Evolutionary conservation across 2,797 vertebrate species (phyloP), one percentile per base, ranked within the genome.

Genomic region (Coranthus polyacanthus): DNA sequence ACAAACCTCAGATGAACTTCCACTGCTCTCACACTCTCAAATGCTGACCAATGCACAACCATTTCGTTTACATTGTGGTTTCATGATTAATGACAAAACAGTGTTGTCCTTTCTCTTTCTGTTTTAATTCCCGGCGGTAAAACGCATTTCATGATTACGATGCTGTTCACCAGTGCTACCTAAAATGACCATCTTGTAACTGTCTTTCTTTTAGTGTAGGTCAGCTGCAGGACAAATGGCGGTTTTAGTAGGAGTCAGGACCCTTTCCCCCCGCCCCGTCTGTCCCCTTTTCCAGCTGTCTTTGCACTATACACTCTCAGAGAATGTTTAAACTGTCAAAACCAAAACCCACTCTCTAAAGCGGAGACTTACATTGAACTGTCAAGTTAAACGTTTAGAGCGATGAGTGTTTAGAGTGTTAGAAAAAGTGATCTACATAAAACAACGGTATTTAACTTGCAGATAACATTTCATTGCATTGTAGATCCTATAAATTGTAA

Each of bases 201-300:
- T 3, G 45, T 70, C 63, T 74, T 81, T 83, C 52, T 57, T 55
- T 68, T 18, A 70, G 55, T 76, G 70, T 41, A 85, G 83, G 83
- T 88, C 84, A 86, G 56, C 46, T 59, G 66, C 81, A 69, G 79
- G 78, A 86, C 88, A 91, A 88, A 85, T 79, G 60, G 76, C 42
- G 43, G 68, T 81, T 86, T 79, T 57, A 84, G 72, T 34, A 36
- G 45, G 45, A 84, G 81, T 83, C 75, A 58, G 74, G 72, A 79
- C 75, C 83, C 56, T 45, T 59, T 29, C 5, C 38, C 37, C n/a
- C 42, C 12, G 1, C 11, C 45, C 72, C 15, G 34, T 68, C 67
- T 75, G 44, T 72, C 62, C 76, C 26, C 49, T 32, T 73, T 55
- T 53, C 15, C 61, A 83, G 49, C 64, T 65, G 43, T 71, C 47